Evolutionary conservation across 2,797 vertebrate species (phyloP), one percentile per base, ranked within the genome.

Genomic region (Cyclopterus lumpus): DNA sequence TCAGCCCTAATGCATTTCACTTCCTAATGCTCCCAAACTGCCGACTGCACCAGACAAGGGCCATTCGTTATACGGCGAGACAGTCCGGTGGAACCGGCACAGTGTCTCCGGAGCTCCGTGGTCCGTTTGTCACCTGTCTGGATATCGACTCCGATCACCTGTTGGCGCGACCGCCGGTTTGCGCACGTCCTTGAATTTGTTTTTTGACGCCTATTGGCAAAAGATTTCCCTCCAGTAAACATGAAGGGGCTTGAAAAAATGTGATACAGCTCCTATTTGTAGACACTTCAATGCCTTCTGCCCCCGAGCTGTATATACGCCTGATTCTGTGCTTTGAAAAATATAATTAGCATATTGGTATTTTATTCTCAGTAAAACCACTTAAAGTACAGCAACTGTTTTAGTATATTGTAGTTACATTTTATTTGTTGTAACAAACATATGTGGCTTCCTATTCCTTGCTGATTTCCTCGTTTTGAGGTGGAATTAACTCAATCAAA

Each of bases 1-100:
- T 94, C 94, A 95, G 77, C 88, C 75, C 70, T 93, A 91, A 94
- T 94, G 93, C 80, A 73, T 92, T 93, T 87, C 79, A 86, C 83
- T 84, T 90, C 81, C 81, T 92, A 89, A 89, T 91, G 88, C 83
- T 89, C 86, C 86, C 88, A 85, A 88, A 91, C 88, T 88, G 89
- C 88, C 82, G 77, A 86, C 78, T 78, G 51, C 81, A 66, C 86
- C 76, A 34, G 86, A 87, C 79, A n/a, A 74, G 74, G 75, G 78
- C 60, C 89, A 79, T 92, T 92, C 78, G 83, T 92, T n/a, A n/a
- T 91, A 91, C 10, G n/a, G 59, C 57, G 1, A 75, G 88, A 88
- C 82, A 67, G 71, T 82, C 73, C 76, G 68, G 10, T 79, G 65
- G 76, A 86, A 75, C 71, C 57, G 75, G 76, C 70, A 54, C 66